Percentiles rank a stretch among this genome's conserved stretches.
These are phyloP conservation scores for Corvus cornix DNA, from an alignment of 2,113 vertebrate species.

Conservation along the genomic window DNA sequence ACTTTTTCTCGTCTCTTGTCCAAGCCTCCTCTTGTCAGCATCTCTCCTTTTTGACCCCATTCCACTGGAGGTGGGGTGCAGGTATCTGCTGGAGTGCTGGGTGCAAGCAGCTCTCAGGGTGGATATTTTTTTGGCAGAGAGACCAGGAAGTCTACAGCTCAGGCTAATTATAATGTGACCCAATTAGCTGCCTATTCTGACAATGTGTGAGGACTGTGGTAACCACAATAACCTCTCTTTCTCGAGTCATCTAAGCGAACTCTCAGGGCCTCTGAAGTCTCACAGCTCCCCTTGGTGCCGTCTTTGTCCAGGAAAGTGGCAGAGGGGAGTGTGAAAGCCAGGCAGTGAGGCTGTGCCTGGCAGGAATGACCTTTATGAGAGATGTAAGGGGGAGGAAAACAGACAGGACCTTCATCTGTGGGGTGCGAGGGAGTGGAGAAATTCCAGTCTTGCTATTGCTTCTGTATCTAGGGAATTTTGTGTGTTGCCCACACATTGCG, in stretches of 20 bases:
- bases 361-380: not conserved
- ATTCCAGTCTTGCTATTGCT: not conserved
- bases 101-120: not conserved
- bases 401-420: not conserved
- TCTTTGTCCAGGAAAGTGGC: not conserved
- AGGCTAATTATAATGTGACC: slow-evolving; percentile 47
- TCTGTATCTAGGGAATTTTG: not conserved
- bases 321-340: not conserved
- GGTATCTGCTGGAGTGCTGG: not conserved
- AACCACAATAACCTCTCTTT: not conserved
- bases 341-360: not conserved
- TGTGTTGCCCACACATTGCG: not conserved
- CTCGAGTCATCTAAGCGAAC: not conserved
- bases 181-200: slow-evolving; percentile 44
- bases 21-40: not conserved
- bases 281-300: not conserved
- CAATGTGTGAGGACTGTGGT: not conserved
- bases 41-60: not conserved
- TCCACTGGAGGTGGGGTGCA: not conserved
- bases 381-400: not conserved
- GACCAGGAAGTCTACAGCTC: not conserved
- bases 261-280: not conserved
- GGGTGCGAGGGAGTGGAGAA: not conserved
- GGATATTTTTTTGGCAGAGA: not conserved
- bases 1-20: not conserved